These are phyloP conservation scores for Drosophila arawakana DNA, from an alignment of 1,140 invertebrate species.

Conservation along the genomic window DNA sequence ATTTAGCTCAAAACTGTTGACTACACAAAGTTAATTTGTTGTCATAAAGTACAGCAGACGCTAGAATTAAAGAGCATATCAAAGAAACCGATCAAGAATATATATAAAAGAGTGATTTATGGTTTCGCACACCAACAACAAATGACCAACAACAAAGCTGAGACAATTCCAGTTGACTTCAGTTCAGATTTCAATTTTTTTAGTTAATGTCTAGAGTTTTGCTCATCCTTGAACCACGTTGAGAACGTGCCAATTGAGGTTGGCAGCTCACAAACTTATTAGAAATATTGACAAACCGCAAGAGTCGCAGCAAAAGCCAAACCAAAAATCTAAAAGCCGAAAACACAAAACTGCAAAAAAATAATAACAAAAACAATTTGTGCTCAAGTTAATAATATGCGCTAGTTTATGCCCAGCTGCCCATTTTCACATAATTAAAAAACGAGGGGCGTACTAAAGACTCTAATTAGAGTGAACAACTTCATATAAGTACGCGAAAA, in stretches of 20 bases:
- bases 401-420: conserved; percentile 58
- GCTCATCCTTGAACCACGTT: conserved; percentile 64
- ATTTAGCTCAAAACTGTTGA: conserved; percentile 26
- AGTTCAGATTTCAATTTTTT: conserved; percentile 13
- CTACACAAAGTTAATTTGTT: conserved; percentile 19
- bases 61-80: conserved; percentile 28
- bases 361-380: conserved; percentile 48
- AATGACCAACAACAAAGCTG: conserved; percentile 16
- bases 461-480: conserved; percentile 60
- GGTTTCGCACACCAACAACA: conserved; percentile 2
- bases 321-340: neutral
- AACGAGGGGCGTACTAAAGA: conserved; percentile 66
- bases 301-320: conserved; percentile 32
- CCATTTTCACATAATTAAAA: conserved; percentile 74
- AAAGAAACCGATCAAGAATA: conserved; percentile 51
- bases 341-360: conserved; percentile 1
- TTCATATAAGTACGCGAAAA: conserved; percentile 47
- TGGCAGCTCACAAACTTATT: conserved; percentile 61
- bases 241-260: conserved; percentile 81
- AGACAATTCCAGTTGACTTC: conserved; percentile 21
- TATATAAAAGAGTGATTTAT: conserved; percentile 43
- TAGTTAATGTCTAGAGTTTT: conserved; percentile 34
- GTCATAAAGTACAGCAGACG: conserved; percentile 9
- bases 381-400: conserved; percentile 49
- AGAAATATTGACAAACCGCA: conserved; percentile 70